These are phyloP conservation scores for Psophia crepitans DNA, from an alignment of 2,113 vertebrate species.

Conservation along the genomic window DNA sequence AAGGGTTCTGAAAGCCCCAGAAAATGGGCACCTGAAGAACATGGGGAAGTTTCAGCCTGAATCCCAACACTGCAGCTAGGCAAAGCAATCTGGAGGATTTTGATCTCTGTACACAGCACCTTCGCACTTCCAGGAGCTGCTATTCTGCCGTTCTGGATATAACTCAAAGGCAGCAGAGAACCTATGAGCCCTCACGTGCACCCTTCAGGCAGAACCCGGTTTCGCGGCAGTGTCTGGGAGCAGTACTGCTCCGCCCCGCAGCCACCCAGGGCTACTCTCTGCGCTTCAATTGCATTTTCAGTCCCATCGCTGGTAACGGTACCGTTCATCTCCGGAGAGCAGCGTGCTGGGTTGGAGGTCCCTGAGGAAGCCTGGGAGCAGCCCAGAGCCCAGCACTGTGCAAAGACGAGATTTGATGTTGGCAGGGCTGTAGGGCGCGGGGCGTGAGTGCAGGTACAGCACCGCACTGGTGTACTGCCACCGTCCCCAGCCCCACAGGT, in stretches of 20 bases:
- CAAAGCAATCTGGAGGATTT: neutral
- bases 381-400: neutral
- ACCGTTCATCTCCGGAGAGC: neutral
- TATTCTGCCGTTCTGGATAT: neutral
- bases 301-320: rapidly evolving
- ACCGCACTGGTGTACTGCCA: rapidly evolving
- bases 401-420: neutral
- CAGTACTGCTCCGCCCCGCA: neutral
- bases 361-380: neutral
- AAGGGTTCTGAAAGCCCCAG: neutral
- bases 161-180: neutral
- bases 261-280: neutral
- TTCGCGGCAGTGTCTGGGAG: neutral
- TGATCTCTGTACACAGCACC: neutral
- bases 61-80: neutral
- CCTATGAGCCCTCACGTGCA: neutral
- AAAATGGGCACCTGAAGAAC: neutral
- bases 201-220: neutral
- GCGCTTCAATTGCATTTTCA: rapidly evolving
- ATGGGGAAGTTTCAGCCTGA: neutral
- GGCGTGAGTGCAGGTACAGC: neutral
- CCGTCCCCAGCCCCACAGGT: neutral
- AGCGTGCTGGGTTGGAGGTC: no score
- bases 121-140: neutral
- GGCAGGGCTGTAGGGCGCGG: neutral